phyloP scores from a whole-genome alignment of 1,140 invertebrate genomes.

The Papilio dardanus region DNA sequence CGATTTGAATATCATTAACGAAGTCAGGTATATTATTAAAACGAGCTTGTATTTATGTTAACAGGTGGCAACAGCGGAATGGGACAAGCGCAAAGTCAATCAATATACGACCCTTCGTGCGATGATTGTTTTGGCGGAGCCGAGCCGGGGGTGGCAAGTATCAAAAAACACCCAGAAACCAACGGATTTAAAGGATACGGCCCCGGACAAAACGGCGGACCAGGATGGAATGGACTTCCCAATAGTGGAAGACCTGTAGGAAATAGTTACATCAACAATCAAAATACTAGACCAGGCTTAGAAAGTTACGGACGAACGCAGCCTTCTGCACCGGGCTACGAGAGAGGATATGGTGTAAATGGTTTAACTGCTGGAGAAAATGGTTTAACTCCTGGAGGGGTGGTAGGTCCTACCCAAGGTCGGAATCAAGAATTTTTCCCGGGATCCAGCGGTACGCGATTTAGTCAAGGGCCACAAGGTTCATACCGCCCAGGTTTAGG shows the following conservation, averaged over 20 bases:
- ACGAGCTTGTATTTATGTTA: slow-evolving; percentile 41
- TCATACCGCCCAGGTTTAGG: not conserved
- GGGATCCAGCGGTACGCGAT: not conserved
- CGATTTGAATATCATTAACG: not conserved
- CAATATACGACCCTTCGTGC: slow-evolving; percentile 82
- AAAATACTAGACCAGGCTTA: slow-evolving; percentile 17
- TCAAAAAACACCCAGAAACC: slow-evolving; percentile 49
- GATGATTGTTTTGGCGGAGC: slow-evolving; percentile 71
- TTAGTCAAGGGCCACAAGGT: not conserved
- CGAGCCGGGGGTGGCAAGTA: slow-evolving; percentile 50
- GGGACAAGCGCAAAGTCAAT: slow-evolving; percentile 91
- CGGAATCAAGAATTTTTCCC: not conserved
- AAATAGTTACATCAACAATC: not conserved
- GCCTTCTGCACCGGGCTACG: not conserved
- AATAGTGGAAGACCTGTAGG: slow-evolving; percentile 18
- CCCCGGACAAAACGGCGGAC: slow-evolving; percentile 38
- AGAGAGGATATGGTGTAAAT: not conserved
- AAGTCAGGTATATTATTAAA: not conserved
- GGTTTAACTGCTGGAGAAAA: slow-evolving; percentile 1
- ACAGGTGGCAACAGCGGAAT: slow-evolving; percentile 88
- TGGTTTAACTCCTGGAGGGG: slow-evolving; percentile 28
- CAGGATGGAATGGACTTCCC: slow-evolving; percentile 25
- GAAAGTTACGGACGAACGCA: not conserved
- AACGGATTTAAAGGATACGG: slow-evolving; percentile 29
- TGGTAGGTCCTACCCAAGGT: not conserved